A percentile compares a stretch with the other conserved stretches of the same genome.
Evolutionary conservation across 1,140 invertebrate genomes (phyloP).

Genomic region (Acromyrmex charruanus): DNA sequence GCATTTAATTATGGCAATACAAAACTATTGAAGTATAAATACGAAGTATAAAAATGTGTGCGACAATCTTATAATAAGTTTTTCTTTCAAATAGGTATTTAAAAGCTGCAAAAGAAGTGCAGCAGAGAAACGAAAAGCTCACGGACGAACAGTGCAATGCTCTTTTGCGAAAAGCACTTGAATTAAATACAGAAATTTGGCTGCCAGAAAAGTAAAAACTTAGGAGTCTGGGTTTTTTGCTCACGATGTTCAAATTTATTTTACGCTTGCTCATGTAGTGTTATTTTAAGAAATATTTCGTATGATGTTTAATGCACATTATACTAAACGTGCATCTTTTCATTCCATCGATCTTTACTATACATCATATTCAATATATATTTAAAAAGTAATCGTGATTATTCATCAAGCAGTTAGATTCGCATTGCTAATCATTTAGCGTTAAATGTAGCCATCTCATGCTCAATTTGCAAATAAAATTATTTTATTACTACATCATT

Average conservation of each 20-base stretch:
- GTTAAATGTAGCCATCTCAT: constrained; percentile 32
- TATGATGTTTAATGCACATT: constrained; percentile 17
- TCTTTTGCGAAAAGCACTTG: constrained; percentile 78
- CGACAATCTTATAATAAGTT: not conserved
- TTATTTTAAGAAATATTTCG: constrained; percentile 21
- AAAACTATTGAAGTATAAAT: not conserved
- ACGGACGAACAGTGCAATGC: constrained; percentile 83
- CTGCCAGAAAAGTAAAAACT: constrained; percentile 83
- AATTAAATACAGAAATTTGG: constrained; percentile 84
- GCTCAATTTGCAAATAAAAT: constrained; percentile 32
- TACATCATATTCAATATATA: constrained; percentile 12
- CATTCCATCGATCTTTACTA: constrained; percentile 17
- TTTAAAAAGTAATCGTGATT: not conserved
- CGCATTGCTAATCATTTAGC: constrained; percentile 8
- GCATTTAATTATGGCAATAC: not conserved
- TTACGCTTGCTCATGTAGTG: constrained; percentile 9
- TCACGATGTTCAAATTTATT: constrained; percentile 21
- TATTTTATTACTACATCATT: constrained; percentile 35
- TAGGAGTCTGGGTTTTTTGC: constrained; percentile 3
- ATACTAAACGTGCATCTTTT: constrained; percentile 1
- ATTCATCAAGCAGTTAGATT: not conserved
- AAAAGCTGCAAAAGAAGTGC: constrained; percentile 83
- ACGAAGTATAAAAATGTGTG: not conserved
- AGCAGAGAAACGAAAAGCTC: constrained; percentile 82
- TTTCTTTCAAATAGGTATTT: constrained; percentile 78